These are phyloP conservation scores for Drosophila guanche DNA, from an alignment of 1,140 invertebrate species.

Conservation along the genomic window DNA sequence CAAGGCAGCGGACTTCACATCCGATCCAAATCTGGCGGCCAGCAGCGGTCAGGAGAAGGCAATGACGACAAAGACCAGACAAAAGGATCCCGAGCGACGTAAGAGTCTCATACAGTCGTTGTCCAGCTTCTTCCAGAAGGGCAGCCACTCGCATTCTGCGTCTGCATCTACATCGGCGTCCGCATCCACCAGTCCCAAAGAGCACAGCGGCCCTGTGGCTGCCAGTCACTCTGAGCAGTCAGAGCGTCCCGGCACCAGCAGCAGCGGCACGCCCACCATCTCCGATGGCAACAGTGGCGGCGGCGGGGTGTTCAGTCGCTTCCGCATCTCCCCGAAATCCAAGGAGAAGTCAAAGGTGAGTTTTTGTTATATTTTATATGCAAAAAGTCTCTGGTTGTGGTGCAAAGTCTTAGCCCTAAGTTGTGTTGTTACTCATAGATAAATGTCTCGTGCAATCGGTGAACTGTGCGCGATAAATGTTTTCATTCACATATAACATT, in stretches of 20 bases:
- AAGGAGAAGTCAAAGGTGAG: slow-evolving; percentile 89
- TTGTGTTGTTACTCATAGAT: slow-evolving; percentile 7
- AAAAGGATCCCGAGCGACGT: slow-evolving; percentile 88
- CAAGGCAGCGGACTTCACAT: slow-evolving; percentile 82
- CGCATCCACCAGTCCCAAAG: slow-evolving; percentile 54
- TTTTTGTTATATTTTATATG: neutral
- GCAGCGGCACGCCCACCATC: slow-evolving; percentile 71
- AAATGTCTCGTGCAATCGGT: slow-evolving; percentile 1
- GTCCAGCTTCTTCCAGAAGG: slow-evolving; percentile 91
- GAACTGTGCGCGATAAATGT: slow-evolving; percentile 44
- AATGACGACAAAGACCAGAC: slow-evolving; percentile 82
- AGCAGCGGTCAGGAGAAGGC: slow-evolving; percentile 58
- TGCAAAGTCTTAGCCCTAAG: slow-evolving; percentile 13
- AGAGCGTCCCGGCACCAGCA: slow-evolving; percentile 78
- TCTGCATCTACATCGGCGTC: slow-evolving; percentile 32
- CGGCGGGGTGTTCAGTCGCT: slow-evolving; percentile 85
- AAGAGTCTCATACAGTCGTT: slow-evolving; percentile 93
- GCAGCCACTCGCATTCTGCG: slow-evolving; percentile 12
- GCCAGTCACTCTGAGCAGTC: slow-evolving; percentile 70
- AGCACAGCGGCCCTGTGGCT: slow-evolving; percentile 54
- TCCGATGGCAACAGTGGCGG: slow-evolving; percentile 52
- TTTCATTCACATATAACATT: slow-evolving; percentile 43
- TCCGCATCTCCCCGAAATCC: slow-evolving; percentile 87
- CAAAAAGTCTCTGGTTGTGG: slow-evolving; percentile 2
- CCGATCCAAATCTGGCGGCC: slow-evolving; percentile 86